Base-by-base conservation (phyloP, 2,797 vertebrate species). In the Syngnathus rostellatus region DNA sequence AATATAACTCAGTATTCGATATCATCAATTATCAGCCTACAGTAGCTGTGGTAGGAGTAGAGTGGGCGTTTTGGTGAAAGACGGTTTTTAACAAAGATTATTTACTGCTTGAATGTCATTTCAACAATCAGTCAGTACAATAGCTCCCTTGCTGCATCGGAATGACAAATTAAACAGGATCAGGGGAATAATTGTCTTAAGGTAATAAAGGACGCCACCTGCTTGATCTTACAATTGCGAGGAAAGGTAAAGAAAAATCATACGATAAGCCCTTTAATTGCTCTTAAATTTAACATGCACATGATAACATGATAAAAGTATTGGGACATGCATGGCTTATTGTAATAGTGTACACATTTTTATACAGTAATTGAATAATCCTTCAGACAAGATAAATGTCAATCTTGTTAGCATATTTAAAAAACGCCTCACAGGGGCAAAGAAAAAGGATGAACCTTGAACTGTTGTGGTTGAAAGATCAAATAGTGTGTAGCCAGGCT, bases 141-240 rank as follows among this genome's bases (percentile, higher is more conserved):
- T 71, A 68, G 69, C 71, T 64, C 67, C 54, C 77, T 68, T 46
- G 66, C 71, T 68, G 76, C 66, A 61, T 63, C 70, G 64, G 68
- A 63, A 77, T 73, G 73, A 74, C 68, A 77, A 72, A 73, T 62
- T 60, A 64, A 77, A 76, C 74, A 17, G 62, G 74, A 59, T 50
- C 38, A 6, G 7, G 9, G 41, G 69, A 71, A 70, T 63, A 75
- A 72, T 62, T 62, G 41, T 62, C 41, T 45, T 25, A 12, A 72
- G 55, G 71, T 80, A 72, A 69, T 38, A 55, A 62, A 46, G 14
- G 21, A 25, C 2, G 8, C 45, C 65, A 63, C 53, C 67, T 65
- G 57, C 71, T 58, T 69, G 50, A 48, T 11, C 8, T 21, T 46
- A 61, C 51, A 19, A 62, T n/a, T 43, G 64, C 64, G 59, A 41